Evolutionary conservation across 2,888 invertebrate genomes (phyloP).

Genomic region (Macaria liturata): DNA sequence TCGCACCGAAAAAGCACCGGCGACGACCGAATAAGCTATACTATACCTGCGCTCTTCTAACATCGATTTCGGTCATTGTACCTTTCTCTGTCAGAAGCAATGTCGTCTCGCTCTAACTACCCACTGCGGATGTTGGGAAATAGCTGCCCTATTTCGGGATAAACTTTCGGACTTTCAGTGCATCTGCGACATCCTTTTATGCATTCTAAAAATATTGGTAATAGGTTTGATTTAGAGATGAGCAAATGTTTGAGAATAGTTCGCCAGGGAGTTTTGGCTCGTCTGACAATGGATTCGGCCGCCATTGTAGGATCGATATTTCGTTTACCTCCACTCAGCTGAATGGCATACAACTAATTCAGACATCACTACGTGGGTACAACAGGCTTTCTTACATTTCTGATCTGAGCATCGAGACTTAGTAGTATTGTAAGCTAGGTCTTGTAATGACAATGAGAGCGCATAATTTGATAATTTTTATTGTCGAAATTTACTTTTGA

Average conservation of each 20-base stretch:
- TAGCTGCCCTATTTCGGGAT: constrained; percentile 61
- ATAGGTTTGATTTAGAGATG: constrained; percentile 11
- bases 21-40: constrained; percentile 49
- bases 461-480: too few species aligned
- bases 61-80: constrained; percentile 73
- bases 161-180: constrained; percentile 38
- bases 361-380: too few species aligned
- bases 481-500: too few species aligned
- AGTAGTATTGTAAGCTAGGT: too few species aligned
- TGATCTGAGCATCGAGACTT: too few species aligned
- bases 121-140: constrained; percentile 63
- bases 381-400: too few species aligned
- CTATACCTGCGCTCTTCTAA: constrained; percentile 40
- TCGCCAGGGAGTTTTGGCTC: constrained; percentile 8
- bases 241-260: constrained; percentile 12
- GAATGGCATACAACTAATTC: background rate
- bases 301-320: constrained; percentile 25
- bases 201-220: constrained; percentile 39
- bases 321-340: constrained; percentile 11
- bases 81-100: constrained; percentile 56
- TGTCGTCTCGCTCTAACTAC: constrained; percentile 54
- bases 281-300: constrained; percentile 16
- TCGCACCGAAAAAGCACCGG: constrained; percentile 64
- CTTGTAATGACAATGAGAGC: too few species aligned
- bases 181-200: constrained; percentile 39